Percentiles rank a stretch among this genome's conserved stretches.
phyloP scores from a whole-genome alignment of 2,113 vertebrate species.

The Acinonyx jubatus region DNA sequence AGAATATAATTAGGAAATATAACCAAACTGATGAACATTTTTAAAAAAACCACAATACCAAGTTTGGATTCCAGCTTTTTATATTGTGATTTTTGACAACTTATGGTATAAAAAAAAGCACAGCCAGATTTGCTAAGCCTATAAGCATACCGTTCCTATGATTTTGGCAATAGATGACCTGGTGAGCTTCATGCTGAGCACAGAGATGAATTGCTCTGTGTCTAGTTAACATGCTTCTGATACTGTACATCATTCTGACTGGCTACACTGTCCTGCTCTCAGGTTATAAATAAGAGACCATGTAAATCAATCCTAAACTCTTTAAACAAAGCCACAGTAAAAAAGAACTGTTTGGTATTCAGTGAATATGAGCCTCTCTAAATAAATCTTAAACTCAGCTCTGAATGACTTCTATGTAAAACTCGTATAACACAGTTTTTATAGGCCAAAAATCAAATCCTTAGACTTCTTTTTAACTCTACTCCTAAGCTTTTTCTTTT shows the following conservation, averaged over 20 bases:
- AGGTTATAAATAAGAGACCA: constrained; percentile 44
- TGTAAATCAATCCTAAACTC: constrained; percentile 53
- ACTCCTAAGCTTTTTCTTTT: neutral
- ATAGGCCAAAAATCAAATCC: neutral
- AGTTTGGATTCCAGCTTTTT: neutral
- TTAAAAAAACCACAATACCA: neutral
- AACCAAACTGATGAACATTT: neutral
- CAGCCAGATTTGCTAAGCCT: constrained; percentile 9
- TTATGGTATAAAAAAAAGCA: neutral
- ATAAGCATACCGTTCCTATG: neutral
- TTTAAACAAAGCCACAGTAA: constrained; percentile 42
- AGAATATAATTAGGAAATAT: neutral
- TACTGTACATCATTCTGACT: constrained; percentile 13
- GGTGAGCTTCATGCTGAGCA: neutral
- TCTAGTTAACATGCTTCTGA: constrained; percentile 3
- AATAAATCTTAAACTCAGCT: constrained; percentile 18
- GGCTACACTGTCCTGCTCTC: constrained; percentile 7
- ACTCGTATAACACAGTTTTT: neutral
- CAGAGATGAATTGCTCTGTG: constrained; percentile 28
- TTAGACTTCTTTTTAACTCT: neutral
- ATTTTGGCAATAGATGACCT: neutral
- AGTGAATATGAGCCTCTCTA: neutral
- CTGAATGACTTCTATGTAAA: constrained; percentile 23
- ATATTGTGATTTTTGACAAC: neutral
- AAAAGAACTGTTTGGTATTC: constrained; percentile 34